Evolutionary conservation across 2,113 vertebrate genomes (phyloP).

Genomic region (Trachemys scripta): DNA sequence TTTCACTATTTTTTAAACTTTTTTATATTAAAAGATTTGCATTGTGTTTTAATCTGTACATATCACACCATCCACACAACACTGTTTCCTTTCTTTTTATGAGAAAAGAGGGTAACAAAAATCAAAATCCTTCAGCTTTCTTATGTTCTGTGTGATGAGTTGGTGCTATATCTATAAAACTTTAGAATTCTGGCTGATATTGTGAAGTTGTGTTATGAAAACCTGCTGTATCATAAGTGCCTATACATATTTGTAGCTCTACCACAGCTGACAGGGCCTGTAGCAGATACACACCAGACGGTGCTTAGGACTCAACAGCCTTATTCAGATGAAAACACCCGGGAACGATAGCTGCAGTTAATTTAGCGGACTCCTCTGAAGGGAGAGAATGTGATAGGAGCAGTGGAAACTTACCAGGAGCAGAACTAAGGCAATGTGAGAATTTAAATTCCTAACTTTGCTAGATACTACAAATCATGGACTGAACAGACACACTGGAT

Average conservation of each 20-base stretch:
- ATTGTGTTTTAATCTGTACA: neutral
- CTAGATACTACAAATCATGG: neutral
- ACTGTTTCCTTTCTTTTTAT: neutral
- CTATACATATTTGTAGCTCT: neutral
- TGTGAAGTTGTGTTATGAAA: neutral
- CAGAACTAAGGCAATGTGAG: neutral
- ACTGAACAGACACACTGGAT: neutral
- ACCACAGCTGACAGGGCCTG: neutral
- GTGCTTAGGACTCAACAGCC: neutral
- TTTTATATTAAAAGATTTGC: neutral
- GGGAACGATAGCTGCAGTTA: neutral
- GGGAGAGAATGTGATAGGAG: neutral
- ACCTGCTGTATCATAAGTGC: neutral
- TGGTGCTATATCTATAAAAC: neutral
- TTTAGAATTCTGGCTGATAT: neutral
- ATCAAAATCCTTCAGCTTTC: neutral
- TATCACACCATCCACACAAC: neutral
- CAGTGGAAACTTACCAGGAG: neutral
- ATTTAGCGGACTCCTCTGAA: neutral
- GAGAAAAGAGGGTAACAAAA: neutral
- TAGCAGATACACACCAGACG: neutral
- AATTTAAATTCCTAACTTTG: neutral
- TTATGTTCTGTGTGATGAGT: neutral
- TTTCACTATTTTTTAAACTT: neutral
- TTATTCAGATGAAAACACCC: neutral